Evolutionary conservation across 2,797 vertebrate genomes (phyloP).

Genomic region (Falco cherrug): DNA sequence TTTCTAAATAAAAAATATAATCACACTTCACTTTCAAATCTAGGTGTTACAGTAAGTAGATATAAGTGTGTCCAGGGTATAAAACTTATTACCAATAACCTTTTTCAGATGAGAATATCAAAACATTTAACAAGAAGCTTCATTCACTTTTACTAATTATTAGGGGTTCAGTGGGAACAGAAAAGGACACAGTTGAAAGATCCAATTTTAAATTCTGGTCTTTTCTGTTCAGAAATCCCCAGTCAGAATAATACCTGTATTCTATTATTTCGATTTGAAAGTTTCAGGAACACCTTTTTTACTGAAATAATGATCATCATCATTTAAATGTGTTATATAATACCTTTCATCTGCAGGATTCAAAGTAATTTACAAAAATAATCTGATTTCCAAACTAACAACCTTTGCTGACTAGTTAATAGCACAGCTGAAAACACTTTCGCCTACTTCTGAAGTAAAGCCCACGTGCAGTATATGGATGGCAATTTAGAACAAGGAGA

Average conservation of each 20-base stretch:
- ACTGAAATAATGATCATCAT: background rate
- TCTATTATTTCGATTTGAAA: background rate
- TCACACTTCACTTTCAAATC: background rate
- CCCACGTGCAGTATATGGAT: background rate
- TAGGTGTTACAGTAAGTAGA: background rate
- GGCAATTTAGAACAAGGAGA: background rate
- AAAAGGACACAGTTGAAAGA: background rate
- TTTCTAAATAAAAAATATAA: background rate
- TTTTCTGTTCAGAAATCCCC: background rate
- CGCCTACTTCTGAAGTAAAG: background rate
- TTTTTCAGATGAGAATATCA: background rate
- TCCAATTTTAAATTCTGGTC: background rate
- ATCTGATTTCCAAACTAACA: background rate
- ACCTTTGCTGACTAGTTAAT: background rate
- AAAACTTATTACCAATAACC: background rate
- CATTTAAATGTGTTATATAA: background rate
- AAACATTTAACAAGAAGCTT: background rate
- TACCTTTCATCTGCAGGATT: background rate
- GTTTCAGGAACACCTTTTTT: background rate
- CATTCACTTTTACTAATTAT: background rate
- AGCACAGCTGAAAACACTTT: background rate
- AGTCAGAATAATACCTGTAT: background rate
- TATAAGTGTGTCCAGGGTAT: background rate
- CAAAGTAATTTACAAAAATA: background rate
- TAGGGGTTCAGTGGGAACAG: background rate